Evolutionary conservation across 2,888 invertebrate genomes (phyloP).

Genomic region (Drepana falcataria): DNA sequence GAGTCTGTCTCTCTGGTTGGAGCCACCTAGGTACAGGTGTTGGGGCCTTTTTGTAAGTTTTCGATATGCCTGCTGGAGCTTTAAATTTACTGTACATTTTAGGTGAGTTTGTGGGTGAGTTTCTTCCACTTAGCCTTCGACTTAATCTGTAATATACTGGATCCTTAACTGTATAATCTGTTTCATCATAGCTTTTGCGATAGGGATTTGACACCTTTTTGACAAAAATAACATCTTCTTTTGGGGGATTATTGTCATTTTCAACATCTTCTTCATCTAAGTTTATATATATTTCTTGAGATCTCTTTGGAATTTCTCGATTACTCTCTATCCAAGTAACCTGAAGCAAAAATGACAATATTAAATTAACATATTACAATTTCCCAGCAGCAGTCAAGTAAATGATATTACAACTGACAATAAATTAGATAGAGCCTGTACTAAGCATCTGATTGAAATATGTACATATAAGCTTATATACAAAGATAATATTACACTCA

Average conservation of each 20-base stretch:
- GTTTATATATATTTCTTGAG: conserved; percentile 51
- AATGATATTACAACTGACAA: too few relatives aligned
- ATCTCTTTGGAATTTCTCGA: conserved; percentile 36
- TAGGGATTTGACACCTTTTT: conserved; percentile 48
- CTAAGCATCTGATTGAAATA: too few relatives aligned
- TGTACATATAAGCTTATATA: too few relatives aligned
- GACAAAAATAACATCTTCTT: conserved; percentile 63
- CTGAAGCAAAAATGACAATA: conserved; percentile 33
- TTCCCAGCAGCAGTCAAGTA: background rate
- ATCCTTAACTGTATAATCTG: conserved; percentile 30
- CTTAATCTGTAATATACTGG: conserved; percentile 46
- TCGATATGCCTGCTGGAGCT: conserved; percentile 55
- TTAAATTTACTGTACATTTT: conserved; percentile 53
- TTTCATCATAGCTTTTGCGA: conserved; percentile 27
- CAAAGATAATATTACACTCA: too few relatives aligned
- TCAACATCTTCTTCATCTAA: conserved; percentile 40
- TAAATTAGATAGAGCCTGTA: too few relatives aligned
- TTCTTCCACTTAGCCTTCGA: conserved; percentile 42
- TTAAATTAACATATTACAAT: background rate
- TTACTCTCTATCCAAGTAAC: conserved; percentile 53
- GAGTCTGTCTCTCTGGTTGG: conserved; percentile 21
- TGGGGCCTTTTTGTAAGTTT: conserved; percentile 52
- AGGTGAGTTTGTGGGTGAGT: conserved; percentile 36
- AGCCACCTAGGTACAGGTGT: conserved; percentile 55
- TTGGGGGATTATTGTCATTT: conserved; percentile 32